Base-by-base conservation (phyloP, 1,140 invertebrate genomes). In the Thalassaphorura encarpata region DNA sequence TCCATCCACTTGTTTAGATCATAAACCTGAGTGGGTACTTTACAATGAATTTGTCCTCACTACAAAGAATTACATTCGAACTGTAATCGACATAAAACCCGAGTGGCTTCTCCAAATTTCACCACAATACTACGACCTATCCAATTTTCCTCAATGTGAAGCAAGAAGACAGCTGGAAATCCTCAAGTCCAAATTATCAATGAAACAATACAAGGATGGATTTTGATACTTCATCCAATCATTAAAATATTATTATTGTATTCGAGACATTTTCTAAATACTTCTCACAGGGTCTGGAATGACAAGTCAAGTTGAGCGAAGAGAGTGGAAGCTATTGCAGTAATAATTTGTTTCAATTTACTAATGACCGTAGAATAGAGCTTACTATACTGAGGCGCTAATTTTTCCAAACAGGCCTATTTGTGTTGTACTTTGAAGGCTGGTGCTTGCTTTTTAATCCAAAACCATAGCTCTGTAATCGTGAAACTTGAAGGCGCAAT, bases 41-140 rank as follows among this genome's bases (percentile, higher is more conserved):
- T 99, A 99, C 75, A 98, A 99, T 74, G 97, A 99, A 75, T 99
- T 99, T 73, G 97, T 99, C 27, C 77, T 99, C 50, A 99, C 97
- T 28, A 97, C 95, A 15, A 99, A 99, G 73, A 99, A 99, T 73
- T 99, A 99, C 71, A 99, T 99, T 64, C 79, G 97, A 63, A 99
- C 96, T 1, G 93, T 97, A 1, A 98, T 94, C 2, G 96, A 99
- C 71, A 90, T 99, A 49, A 98, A 98, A 80, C 93, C 87, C 52
- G 87, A 90, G 69, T 92, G 88, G 93, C 74, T 98, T n/a, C 72
- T 98, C 2, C 85, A 85, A 68, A 85, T 97, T 61, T 92, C 96
- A 0, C 92, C 95, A 0, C 90, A 96, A 70, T 99, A 99, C 75
- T 99, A 99, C 69, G 96, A 99, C 70, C 78, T 99, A 69, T 81